Evolutionary conservation across 2,888 invertebrate species (phyloP).

Genomic region (Prosapia bicincta): DNA sequence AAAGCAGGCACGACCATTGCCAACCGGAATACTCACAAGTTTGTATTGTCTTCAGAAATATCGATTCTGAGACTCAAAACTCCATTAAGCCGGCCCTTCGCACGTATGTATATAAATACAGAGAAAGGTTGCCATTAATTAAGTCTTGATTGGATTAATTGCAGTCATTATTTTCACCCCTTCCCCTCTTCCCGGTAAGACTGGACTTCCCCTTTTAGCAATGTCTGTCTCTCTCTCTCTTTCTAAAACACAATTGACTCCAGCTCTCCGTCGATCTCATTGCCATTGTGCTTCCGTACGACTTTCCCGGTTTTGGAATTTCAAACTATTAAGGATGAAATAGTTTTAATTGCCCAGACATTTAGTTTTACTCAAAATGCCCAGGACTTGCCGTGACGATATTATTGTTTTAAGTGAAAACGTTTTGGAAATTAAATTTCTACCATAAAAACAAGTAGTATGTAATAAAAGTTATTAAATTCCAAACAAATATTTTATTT

Average conservation of each 20-base stretch:
- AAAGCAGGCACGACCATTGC: too few species aligned
- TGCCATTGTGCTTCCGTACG: background rate
- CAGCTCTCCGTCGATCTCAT: background rate
- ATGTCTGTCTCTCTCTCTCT: background rate
- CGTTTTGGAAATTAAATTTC: too few species aligned
- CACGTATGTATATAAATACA: slow-evolving; percentile 44
- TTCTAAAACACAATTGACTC: background rate
- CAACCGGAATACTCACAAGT: background rate
- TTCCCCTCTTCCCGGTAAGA: background rate
- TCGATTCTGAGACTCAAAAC: slow-evolving; percentile 21
- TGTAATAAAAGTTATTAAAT: too few species aligned
- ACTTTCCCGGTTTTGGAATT: background rate
- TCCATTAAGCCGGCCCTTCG: slow-evolving; percentile 17
- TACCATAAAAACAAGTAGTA: too few species aligned
- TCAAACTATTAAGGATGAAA: background rate
- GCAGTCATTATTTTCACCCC: slow-evolving; percentile 49
- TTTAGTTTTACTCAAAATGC: background rate
- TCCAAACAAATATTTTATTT: too few species aligned
- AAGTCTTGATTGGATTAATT: slow-evolving; percentile 54
- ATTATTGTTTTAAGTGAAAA: too few species aligned
- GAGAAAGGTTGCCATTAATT: slow-evolving; percentile 51
- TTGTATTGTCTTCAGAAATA: slow-evolving; percentile 22
- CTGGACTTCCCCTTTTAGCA: background rate
- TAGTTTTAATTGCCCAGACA: background rate
- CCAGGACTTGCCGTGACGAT: too few species aligned